A percentile compares a stretch with the other conserved stretches of the same genome.
Evolutionary conservation across 2,888 invertebrate species (phyloP).

Genomic region (Trichopria drosophilae): DNA sequence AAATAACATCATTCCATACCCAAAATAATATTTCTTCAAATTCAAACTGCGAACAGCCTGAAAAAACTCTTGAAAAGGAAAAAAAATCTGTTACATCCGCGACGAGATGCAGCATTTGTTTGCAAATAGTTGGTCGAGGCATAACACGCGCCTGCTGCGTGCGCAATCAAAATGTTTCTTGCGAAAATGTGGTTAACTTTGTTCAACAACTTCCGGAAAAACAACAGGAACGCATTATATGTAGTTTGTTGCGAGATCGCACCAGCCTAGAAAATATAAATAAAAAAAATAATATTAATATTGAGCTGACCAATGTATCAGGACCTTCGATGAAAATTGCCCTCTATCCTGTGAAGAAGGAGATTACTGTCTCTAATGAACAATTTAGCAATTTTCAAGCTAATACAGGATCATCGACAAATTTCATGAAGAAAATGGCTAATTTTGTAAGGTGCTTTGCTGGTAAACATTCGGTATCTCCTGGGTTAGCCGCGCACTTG

Average conservation of each 20-base stretch:
- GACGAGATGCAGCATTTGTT: not conserved
- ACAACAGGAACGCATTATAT: constrained; percentile 3
- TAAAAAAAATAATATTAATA: constrained; percentile 1
- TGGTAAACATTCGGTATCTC: constrained; percentile 3
- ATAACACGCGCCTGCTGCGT: not conserved
- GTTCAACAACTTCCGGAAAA: not conserved
- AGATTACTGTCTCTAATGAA: not conserved
- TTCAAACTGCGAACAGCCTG: not conserved
- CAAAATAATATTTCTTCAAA: not conserved
- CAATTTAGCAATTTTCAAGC: constrained; percentile 2
- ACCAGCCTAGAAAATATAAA: not conserved
- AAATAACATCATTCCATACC: not conserved
- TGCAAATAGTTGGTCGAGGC: constrained; percentile 1
- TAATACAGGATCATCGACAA: not conserved
- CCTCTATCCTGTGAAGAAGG: not conserved
- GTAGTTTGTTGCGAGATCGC: not conserved
- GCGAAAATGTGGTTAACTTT: not conserved
- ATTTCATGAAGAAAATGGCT: not conserved
- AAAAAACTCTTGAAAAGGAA: not conserved
- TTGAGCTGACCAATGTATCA: constrained; percentile 1
- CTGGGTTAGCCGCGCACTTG: not conserved
- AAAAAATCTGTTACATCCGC: not conserved
- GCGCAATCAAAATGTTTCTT: not conserved
- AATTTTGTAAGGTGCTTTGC: constrained; percentile 1
- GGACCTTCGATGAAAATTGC: constrained; percentile 1